Evolutionary conservation across 2,113 vertebrate species (phyloP).

Genomic region (Setophaga kirtlandii): DNA sequence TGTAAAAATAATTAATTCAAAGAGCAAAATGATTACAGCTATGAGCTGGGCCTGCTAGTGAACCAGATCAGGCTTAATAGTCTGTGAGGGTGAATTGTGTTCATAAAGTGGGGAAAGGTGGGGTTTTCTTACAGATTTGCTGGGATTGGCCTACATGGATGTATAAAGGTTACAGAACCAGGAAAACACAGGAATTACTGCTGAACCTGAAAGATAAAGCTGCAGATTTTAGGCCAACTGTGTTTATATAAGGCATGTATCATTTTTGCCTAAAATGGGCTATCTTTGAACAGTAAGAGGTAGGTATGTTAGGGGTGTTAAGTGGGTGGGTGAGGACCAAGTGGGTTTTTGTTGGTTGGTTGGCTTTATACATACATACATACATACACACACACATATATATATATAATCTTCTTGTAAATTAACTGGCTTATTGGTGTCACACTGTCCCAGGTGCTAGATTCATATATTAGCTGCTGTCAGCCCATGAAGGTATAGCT

Average conservation of each 20-base stretch:
- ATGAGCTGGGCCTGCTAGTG: fast-evolving
- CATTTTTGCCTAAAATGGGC: not conserved
- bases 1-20: not conserved
- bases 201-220: not conserved
- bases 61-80: not conserved
- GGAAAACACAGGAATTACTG: not conserved
- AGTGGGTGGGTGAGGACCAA: not conserved
- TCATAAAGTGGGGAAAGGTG: not conserved
- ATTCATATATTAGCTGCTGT: not conserved
- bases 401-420: not conserved
- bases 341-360: not conserved
- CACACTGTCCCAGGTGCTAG: not conserved
- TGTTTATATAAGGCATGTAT: not conserved
- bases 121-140: fast-evolving
- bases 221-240: not conserved
- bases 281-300: not conserved
- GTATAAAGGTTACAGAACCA: not conserved
- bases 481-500: not conserved
- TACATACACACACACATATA: no score
- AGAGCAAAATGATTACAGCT: not conserved
- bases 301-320: not conserved
- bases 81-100: not conserved
- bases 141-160: not conserved
- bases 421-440: not conserved
- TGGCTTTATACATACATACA: not conserved